Percentiles rank a stretch among this genome's conserved stretches.
These are phyloP conservation scores for Drosophila ochracea DNA, from an alignment of 2,888 invertebrate genomes.

Conservation along the genomic window DNA sequence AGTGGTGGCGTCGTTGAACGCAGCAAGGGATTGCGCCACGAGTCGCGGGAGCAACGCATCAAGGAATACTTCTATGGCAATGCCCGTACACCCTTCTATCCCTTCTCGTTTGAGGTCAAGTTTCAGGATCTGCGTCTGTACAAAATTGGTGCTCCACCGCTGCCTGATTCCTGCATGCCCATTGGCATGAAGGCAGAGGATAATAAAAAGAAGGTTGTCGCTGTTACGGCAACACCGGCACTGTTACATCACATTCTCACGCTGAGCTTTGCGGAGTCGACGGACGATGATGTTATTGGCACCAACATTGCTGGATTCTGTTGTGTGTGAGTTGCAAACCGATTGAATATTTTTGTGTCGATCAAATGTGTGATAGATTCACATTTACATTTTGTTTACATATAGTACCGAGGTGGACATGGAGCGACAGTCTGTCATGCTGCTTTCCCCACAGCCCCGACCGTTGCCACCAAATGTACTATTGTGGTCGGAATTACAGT, in stretches of 20 bases:
- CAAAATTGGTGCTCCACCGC: conserved; percentile 96
- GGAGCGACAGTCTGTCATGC: conserved; percentile 94
- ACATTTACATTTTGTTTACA: background rate
- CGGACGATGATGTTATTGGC: conserved; percentile 93
- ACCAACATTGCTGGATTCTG: conserved; percentile 96
- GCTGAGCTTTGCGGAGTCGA: conserved; percentile 93
- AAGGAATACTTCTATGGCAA: conserved; percentile 98
- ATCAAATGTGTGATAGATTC: background rate
- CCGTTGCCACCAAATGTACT: conserved; percentile 96
- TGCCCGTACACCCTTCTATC: conserved; percentile 91
- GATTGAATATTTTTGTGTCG: background rate
- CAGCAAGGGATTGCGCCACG: conserved; percentile 89
- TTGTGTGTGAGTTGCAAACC: conserved; percentile 91
- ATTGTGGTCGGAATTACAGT: conserved; percentile 95
- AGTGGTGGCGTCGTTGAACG: conserved; percentile 98
- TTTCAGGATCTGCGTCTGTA: conserved; percentile 95
- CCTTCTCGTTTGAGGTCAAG: conserved; percentile 97
- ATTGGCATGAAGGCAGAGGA: conserved; percentile 97
- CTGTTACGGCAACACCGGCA: conserved; percentile 90
- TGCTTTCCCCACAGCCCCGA: conserved; percentile 96
- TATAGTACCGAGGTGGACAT: conserved; percentile 96
- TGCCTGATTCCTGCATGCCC: conserved; percentile 98
- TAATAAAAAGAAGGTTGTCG: conserved; percentile 94
- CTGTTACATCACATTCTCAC: conserved; percentile 95
- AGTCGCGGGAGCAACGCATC: conserved; percentile 92